Evolutionary conservation across 2,113 vertebrate genomes (phyloP).

Genomic region (Vulpes ferrilata): DNA sequence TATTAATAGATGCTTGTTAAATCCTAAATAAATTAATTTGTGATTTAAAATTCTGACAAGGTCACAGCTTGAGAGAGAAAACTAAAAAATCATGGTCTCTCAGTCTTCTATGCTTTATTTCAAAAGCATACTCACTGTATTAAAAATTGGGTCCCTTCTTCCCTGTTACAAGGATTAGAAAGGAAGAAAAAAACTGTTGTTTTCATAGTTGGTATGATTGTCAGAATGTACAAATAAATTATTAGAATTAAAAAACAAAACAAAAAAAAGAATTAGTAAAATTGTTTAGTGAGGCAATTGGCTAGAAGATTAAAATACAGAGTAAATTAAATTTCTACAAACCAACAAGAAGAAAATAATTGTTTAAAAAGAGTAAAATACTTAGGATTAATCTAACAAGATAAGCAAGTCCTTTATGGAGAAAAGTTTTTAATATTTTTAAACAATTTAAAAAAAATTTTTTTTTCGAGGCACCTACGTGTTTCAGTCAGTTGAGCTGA

Average conservation of each 20-base stretch:
- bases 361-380: background rate
- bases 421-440: background rate
- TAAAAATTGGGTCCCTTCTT: constrained; percentile 46
- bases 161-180: background rate
- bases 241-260: background rate
- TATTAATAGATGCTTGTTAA: constrained; percentile 45
- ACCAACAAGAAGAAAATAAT: constrained; percentile 20
- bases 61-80: constrained; percentile 22
- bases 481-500: background rate
- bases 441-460: background rate
- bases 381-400: constrained; percentile 34
- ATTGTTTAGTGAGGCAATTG: background rate
- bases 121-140: background rate
- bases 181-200: background rate
- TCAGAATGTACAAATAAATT: constrained; percentile 45
- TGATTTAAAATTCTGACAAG: constrained; percentile 55
- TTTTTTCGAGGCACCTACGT: background rate
- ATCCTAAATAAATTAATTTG: constrained; percentile 52
- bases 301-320: constrained; percentile 35
- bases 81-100: constrained; percentile 44
- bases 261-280: background rate
- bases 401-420: constrained; percentile 6
- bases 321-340: constrained; percentile 4
- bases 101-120: constrained; percentile 4
- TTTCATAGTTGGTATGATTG: constrained; percentile 12